Conservation (phyloP, 2,113 vertebrate genomes). For the Sclerurus mexicanus region DNA sequence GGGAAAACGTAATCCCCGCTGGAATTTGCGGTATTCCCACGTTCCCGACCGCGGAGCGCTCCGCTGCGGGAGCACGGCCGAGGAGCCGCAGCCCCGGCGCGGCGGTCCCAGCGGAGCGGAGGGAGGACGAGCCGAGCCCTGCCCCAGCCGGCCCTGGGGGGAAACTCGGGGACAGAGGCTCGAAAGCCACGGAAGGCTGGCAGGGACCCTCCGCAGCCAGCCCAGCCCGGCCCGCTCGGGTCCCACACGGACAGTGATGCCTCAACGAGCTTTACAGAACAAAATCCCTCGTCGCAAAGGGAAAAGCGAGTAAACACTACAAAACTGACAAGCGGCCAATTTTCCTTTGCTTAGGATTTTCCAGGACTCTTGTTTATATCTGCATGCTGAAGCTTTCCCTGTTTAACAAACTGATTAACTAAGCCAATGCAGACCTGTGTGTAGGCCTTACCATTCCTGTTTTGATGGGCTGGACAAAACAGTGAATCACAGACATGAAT, state of each 20-base stretch:
- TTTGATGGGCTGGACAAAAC: not conserved
- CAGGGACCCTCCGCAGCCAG: too few species aligned
- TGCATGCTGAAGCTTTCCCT: not conserved
- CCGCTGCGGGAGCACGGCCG: not conserved
- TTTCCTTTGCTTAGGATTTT: not conserved
- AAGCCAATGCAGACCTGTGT: not conserved
- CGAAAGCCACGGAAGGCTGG: rapidly evolving
- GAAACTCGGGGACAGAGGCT: too few species aligned
- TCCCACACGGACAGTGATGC: rapidly evolving
- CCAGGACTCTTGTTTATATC: not conserved
- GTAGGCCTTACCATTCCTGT: not conserved
- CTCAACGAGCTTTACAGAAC: not conserved
- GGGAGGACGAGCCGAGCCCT: not conserved
- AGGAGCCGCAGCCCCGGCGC: not conserved
- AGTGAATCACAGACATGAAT: not conserved
- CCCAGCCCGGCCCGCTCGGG: not conserved
- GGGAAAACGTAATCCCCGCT: not conserved
- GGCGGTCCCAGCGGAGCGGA: not conserved
- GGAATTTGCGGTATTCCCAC: not conserved
- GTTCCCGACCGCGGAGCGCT: not conserved
- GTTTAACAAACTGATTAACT: not conserved
- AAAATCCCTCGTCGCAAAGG: not conserved
- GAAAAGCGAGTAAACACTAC: not conserved
- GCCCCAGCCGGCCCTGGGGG: not conserved
- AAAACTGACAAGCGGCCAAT: not conserved